phyloP scores from a whole-genome alignment of 2,113 vertebrate genomes.

The Tyto alba region DNA sequence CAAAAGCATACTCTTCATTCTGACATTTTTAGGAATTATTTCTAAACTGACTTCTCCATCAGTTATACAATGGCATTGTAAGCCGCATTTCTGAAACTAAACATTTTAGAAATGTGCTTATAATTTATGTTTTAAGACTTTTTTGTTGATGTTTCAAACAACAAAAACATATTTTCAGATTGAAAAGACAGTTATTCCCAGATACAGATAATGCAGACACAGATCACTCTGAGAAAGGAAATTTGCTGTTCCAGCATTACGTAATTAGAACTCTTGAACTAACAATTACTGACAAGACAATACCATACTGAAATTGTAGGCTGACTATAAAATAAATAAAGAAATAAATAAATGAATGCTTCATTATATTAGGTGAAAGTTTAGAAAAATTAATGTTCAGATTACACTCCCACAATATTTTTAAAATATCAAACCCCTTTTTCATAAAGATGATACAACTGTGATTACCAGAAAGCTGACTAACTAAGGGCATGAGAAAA shows the following conservation, averaged over 20 bases:
- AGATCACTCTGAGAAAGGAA: background rate
- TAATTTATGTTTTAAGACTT: background rate
- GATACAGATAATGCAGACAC: background rate
- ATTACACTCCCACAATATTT: background rate
- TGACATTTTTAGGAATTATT: background rate
- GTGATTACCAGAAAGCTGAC: background rate
- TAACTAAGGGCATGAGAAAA: background rate
- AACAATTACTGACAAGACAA: background rate
- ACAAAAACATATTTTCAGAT: background rate
- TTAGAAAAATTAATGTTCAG: background rate
- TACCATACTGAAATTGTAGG: background rate
- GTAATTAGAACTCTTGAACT: background rate
- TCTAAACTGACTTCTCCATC: background rate
- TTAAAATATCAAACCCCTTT: background rate
- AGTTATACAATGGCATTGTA: background rate
- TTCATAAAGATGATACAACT: background rate
- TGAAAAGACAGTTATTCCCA: background rate
- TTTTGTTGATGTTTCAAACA: background rate
- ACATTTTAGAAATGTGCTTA: background rate
- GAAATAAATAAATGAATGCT: too few relatives aligned
- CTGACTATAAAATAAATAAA: too few relatives aligned
- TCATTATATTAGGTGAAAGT: background rate
- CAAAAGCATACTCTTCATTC: background rate
- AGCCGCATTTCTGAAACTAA: background rate
- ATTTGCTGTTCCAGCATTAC: background rate